Evolutionary conservation across 2,888 invertebrate genomes (phyloP).

Genomic region (Sthenelais limicola): DNA sequence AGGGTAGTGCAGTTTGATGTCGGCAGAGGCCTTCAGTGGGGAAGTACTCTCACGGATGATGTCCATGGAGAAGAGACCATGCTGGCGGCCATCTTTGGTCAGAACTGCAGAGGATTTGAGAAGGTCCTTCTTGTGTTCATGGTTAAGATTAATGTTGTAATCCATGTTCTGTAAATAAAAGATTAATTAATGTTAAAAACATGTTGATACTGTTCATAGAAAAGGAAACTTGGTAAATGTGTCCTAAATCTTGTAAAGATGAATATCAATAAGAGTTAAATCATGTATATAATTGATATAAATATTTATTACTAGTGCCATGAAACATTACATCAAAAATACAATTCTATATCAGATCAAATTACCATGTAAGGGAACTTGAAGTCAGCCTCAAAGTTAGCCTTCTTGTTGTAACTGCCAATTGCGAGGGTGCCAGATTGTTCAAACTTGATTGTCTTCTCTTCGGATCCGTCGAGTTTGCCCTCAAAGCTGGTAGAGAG

Average conservation of each 20-base stretch:
- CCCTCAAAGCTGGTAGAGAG: constrained; percentile 9
- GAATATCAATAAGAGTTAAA: too few relatives aligned
- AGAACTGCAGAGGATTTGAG: background rate
- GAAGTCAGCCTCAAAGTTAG: background rate
- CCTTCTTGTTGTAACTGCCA: constrained; percentile 15
- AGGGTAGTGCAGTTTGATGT: constrained; percentile 42
- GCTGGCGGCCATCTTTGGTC: constrained; percentile 5
- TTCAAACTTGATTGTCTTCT: constrained; percentile 17
- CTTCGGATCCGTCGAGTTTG: background rate
- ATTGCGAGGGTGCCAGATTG: constrained; percentile 13
- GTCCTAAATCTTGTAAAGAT: too few relatives aligned
- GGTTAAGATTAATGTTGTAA: constrained; percentile 4
- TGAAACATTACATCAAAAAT: too few relatives aligned
- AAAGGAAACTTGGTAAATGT: too few relatives aligned
- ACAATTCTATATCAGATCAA: background rate
- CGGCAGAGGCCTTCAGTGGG: constrained; percentile 42
- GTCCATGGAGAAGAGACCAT: constrained; percentile 41
- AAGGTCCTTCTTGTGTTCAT: background rate
- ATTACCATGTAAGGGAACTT: constrained; percentile 20
- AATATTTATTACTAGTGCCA: too few relatives aligned
- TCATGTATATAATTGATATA: too few relatives aligned
- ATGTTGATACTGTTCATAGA: too few relatives aligned
- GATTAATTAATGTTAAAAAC: too few relatives aligned
- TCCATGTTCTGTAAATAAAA: constrained; percentile 2
- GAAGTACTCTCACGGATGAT: constrained; percentile 43